Evolutionary conservation across 2,797 vertebrate species (phyloP).

Genomic region (Zalophus californianus): DNA sequence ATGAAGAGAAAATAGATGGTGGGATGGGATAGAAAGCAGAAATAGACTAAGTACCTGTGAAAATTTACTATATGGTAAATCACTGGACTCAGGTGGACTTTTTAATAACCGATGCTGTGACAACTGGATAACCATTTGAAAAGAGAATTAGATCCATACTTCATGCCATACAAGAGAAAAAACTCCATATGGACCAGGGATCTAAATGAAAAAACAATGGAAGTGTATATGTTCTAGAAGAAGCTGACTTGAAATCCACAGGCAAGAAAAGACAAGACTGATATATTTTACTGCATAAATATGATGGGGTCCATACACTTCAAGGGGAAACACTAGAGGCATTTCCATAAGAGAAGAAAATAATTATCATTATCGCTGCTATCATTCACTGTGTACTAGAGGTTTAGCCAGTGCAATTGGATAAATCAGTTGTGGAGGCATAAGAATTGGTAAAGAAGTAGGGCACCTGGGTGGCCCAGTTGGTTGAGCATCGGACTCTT

Average conservation of each 20-base stretch:
- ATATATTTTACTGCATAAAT: neutral
- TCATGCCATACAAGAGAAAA: neutral
- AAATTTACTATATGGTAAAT: neutral
- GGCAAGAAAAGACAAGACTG: slow-evolving; percentile 6
- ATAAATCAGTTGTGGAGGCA: neutral
- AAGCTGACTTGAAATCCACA: slow-evolving; percentile 43
- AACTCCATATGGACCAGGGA: slow-evolving; percentile 7
- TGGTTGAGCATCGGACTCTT: neutral
- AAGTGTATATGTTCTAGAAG: slow-evolving; percentile 37
- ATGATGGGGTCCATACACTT: neutral
- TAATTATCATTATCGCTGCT: neutral
- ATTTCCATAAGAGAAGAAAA: slow-evolving; percentile 31
- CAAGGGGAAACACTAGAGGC: neutral
- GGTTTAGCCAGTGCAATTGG: neutral
- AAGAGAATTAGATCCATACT: slow-evolving; percentile 4
- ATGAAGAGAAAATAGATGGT: neutral
- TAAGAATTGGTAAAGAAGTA: slow-evolving; percentile 7
- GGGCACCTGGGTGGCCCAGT: neutral
- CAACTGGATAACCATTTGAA: slow-evolving; percentile 24
- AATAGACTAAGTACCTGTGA: neutral
- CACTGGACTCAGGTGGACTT: neutral
- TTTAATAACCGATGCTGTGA: slow-evolving; percentile 35
- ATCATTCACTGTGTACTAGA: neutral
- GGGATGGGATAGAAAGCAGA: slow-evolving; percentile 25
- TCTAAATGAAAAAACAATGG: slow-evolving; percentile 43